These are phyloP conservation scores for Tadarida brasiliensis DNA, from an alignment of 2,797 vertebrate genomes.

Conservation along the genomic window DNA sequence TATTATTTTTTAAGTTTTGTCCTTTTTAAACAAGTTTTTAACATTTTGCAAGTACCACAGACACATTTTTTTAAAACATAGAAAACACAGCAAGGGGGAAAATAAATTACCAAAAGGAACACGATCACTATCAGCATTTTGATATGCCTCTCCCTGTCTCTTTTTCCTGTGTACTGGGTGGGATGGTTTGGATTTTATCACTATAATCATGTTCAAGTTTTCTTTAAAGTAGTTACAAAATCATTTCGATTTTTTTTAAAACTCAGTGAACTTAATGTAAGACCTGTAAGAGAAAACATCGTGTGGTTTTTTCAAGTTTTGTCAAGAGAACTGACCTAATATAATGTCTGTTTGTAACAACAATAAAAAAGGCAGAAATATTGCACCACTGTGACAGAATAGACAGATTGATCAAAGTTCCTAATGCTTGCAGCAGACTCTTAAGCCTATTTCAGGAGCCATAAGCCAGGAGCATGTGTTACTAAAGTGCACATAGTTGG, in stretches of 20 bases:
- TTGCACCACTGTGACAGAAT: not conserved
- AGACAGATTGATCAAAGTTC: not conserved
- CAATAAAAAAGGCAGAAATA: not conserved
- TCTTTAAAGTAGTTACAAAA: constrained; percentile 56
- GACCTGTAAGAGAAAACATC: not conserved
- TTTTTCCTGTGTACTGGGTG: not conserved
- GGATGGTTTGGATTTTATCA: constrained; percentile 41
- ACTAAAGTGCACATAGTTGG: not conserved
- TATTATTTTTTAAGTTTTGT: not conserved
- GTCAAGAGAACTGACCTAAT: not conserved
- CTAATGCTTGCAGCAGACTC: not conserved
- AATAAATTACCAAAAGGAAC: constrained; percentile 26
- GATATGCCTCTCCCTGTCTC: not conserved
- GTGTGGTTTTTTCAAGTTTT: not conserved
- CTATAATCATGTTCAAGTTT: not conserved
- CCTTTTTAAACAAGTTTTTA: constrained; percentile 15
- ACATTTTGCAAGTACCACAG: not conserved
- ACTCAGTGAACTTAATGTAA: not conserved
- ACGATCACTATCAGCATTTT: not conserved
- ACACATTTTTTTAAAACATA: not conserved
- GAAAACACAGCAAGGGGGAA: constrained; percentile 28
- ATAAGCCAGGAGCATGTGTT: not conserved
- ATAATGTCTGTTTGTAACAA: constrained; percentile 20
- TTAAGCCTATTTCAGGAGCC: not conserved
- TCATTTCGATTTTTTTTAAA: constrained; percentile 43